Base-by-base conservation (phyloP, 1,140 invertebrate genomes). In the Mylabris phalerata region DNA sequence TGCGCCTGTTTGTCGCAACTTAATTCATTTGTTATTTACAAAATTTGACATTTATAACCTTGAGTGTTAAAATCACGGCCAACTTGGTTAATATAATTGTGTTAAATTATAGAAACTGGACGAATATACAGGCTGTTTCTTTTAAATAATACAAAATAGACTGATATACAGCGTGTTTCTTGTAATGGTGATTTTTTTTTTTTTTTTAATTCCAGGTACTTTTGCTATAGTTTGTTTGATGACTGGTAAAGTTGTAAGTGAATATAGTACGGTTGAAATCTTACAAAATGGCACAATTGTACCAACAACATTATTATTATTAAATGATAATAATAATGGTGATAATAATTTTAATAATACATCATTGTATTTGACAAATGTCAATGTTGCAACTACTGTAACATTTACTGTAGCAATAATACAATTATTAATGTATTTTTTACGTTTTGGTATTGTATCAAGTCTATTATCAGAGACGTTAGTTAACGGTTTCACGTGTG, bases 401-500 rank as follows among this genome's bases (percentile, higher is more conserved):
- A 27, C 24, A 49, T 51, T 48, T 7, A 32, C 32, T 32, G 32
- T 32, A 9, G 24, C 42, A 13, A 4, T 11, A 13, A 75, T 75
- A 44, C 73, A 94, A 90, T 69, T 93, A 3, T 59, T 81, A 3
- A 92, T 96, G 88, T 90, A 88, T 64, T 69, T 90, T 48, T 78
- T 95, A 10, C 79, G 88, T 32, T 75, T 97, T 55, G 94, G 94
- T 2, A 84, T 89, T 24, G 80, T 97, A 54, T 86, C 89, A 1
- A 84, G 88, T 0, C 79, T 96, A 38, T 80, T 98, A 6, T 93
- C 91, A 0, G 92, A 96, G 68, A 89, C 91, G 2, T 79, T 98
- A 61, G 88, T 97, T 0, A 92, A 87, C 63, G 93, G 92, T 1
- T 95, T 96, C 70, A 96, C 92, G 0, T 94, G 91, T 0, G 93